These are phyloP conservation scores for Malurus leucopterus DNA, from an alignment of 2,797 vertebrate genomes.

Conservation along the genomic window DNA sequence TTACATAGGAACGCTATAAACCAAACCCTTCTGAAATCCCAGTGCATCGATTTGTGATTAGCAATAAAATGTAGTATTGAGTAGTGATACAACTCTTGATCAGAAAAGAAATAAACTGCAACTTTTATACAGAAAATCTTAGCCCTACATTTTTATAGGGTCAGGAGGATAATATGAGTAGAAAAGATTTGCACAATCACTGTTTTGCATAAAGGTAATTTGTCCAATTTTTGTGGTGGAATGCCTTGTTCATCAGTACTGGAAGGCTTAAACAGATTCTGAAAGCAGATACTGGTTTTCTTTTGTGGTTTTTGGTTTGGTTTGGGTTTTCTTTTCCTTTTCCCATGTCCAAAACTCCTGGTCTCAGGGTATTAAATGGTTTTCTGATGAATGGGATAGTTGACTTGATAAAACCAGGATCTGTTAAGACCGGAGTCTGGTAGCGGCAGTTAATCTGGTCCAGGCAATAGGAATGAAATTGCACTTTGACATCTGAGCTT, in stretches of 20 bases:
- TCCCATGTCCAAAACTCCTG: background rate
- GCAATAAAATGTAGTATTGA: slow-evolving; percentile 75
- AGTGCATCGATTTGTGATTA: slow-evolving; percentile 74
- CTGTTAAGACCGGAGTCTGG: background rate
- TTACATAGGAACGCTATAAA: slow-evolving; percentile 74
- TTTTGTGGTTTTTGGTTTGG: background rate
- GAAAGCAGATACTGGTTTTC: background rate
- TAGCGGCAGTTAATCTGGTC: background rate
- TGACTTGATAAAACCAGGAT: background rate
- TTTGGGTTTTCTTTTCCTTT: background rate
- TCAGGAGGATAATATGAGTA: background rate
- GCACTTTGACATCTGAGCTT: background rate
- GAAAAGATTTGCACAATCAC: slow-evolving; percentile 30
- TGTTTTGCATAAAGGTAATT: background rate
- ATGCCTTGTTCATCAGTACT: background rate
- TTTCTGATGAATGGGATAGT: background rate
- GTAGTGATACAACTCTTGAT: slow-evolving; percentile 59
- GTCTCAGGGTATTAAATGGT: slow-evolving; percentile 5
- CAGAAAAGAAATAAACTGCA: slow-evolving; percentile 56
- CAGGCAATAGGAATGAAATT: background rate
- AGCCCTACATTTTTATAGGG: slow-evolving; percentile 51
- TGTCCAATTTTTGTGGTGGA: background rate
- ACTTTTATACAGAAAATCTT: slow-evolving; percentile 53
- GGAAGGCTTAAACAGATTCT: background rate
- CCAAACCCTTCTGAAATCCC: slow-evolving; percentile 76